Evolutionary conservation across 2,797 vertebrate genomes (phyloP).

Genomic region (Avahi laniger): DNA sequence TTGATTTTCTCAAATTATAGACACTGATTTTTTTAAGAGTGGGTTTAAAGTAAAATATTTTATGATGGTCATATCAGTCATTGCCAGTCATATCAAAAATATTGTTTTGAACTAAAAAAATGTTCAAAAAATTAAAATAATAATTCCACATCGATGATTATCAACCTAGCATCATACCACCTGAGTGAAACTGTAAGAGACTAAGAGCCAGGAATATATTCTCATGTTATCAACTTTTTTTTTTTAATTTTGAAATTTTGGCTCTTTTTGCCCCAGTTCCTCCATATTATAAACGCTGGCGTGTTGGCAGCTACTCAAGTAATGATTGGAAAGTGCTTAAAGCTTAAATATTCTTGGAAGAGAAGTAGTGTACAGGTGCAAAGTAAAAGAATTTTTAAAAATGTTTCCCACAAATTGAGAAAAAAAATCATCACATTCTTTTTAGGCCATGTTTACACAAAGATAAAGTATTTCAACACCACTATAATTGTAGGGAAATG

Average conservation of each 20-base stretch:
- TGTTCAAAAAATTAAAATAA: constrained; percentile 33
- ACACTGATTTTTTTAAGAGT: not conserved
- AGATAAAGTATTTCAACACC: constrained; percentile 3
- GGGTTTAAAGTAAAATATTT: constrained; percentile 27
- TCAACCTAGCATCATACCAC: constrained; percentile 45
- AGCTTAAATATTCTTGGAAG: constrained; percentile 79
- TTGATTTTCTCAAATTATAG: constrained; percentile 41
- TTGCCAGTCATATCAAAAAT: constrained; percentile 25
- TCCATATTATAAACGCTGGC: constrained; percentile 68
- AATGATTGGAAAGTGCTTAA: constrained; percentile 76
- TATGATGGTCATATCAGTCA: constrained; percentile 30
- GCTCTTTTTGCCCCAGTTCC: constrained; percentile 68
- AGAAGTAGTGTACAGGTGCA: constrained; percentile 75
- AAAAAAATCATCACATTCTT: constrained; percentile 46
- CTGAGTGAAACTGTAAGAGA: constrained; percentile 61
- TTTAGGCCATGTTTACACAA: constrained; percentile 39
- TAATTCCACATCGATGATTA: constrained; percentile 48
- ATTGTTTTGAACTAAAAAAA: constrained; percentile 1
- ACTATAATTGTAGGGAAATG: not conserved
- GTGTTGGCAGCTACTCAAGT: constrained; percentile 72
- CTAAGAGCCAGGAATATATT: constrained; percentile 68
- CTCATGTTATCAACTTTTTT: constrained; percentile 71
- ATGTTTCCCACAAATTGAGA: constrained; percentile 69
- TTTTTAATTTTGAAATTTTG: constrained; percentile 73
- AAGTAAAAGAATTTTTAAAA: constrained; percentile 67